Conservation (phyloP, 37 sponge, comb jelly and placozoan species). For the Halisarca cf. caerulea region DNA sequence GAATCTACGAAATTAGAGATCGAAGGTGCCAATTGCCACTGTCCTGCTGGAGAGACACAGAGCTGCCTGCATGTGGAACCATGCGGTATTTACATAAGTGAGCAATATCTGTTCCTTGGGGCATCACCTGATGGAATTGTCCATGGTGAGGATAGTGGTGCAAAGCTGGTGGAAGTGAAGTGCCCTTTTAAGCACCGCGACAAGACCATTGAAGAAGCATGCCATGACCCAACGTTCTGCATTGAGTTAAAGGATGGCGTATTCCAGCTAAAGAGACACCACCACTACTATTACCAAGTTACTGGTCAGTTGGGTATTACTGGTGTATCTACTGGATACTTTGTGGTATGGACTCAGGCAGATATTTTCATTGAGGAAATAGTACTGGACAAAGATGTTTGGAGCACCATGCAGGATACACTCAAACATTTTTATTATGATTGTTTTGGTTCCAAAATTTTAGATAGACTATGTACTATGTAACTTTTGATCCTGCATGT, state of each 20-base stretch:
- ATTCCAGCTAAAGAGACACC: not conserved
- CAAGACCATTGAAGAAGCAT: constrained; percentile 15
- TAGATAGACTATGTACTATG: not conserved
- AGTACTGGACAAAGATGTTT: not conserved
- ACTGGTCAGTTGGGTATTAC: constrained; percentile 13
- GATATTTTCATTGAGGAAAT: constrained; percentile 25
- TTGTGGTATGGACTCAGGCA: constrained; percentile 3
- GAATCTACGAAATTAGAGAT: no score
- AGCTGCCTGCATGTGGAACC: constrained; percentile 18
- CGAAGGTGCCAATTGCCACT: constrained; percentile 5
- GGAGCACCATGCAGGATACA: constrained; percentile 2
- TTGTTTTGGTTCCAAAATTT: not conserved
- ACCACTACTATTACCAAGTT: constrained; percentile 14
- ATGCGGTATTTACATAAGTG: constrained; percentile 14
- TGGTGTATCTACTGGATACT: not conserved
- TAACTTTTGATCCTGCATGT: no score
- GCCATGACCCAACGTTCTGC: constrained; percentile 13
- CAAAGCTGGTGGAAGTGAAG: constrained; percentile 7
- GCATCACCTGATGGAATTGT: constrained; percentile 13
- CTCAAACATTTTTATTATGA: constrained; percentile 13
- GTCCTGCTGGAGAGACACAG: constrained; percentile 28
- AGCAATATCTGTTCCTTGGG: not conserved
- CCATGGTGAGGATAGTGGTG: not conserved
- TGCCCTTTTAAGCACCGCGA: constrained; percentile 24
- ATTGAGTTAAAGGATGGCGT: not conserved